Evolutionary conservation across 1,140 invertebrate genomes (phyloP).

Genomic region (honey bee (Apis mellifera)): Amel_HAv3.1 CM009931.2:21998501-21999000

Average conservation of each 20-base stretch:
- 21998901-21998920: background rate
- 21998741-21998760: conserved; percentile 22
- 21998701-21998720: background rate
- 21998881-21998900: conserved; percentile 21
- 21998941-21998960: background rate
- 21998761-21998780: background rate
- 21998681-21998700: conserved; percentile 35
- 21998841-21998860: conserved; percentile 22
- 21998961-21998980: background rate
- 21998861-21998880: conserved; percentile 12
- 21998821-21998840: conserved; percentile 52
- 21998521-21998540: conserved; percentile 11
- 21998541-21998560: conserved; percentile 48
- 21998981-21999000: background rate
- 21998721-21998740: no score
- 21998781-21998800: conserved; percentile 41
- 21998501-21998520: conserved; percentile 41
- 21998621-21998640: conserved; percentile 35
- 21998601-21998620: conserved; percentile 60
- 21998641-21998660: conserved; percentile 67
- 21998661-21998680: conserved; percentile 65
- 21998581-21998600: conserved; percentile 52
- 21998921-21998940: background rate
- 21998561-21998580: conserved; percentile 52
- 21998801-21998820: conserved; percentile 70